These are phyloP conservation scores for Blastobasis lacticolella DNA, from an alignment of 2,888 invertebrate species.

Conservation along the genomic window DNA sequence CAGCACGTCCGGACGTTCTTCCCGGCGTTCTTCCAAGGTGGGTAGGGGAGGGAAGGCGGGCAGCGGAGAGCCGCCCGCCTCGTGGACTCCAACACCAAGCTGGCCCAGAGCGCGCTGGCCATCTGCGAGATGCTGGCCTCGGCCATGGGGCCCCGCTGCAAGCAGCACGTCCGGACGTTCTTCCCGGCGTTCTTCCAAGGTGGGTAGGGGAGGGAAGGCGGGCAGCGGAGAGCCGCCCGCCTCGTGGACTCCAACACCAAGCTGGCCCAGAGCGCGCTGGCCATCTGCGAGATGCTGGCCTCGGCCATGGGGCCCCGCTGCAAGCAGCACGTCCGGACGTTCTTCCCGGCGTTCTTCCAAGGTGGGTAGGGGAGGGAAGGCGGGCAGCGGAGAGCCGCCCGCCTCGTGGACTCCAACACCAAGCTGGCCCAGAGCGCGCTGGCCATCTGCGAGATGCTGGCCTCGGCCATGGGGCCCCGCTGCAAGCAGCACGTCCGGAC, in stretches of 20 bases:
- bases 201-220: too few relatives aligned
- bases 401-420: constrained; percentile 92
- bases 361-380: too few relatives aligned
- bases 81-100: constrained; percentile 92
- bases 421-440: constrained; percentile 90
- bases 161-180: constrained; percentile 84
- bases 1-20: constrained; percentile 86
- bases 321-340: constrained; percentile 83
- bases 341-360: constrained; percentile 92
- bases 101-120: constrained; percentile 87
- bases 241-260: constrained; percentile 94
- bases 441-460: constrained; percentile 87
- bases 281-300: constrained; percentile 87
- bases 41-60: too few relatives aligned
- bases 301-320: constrained; percentile 88
- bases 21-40: constrained; percentile 91
- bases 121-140: constrained; percentile 88
- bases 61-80: constrained; percentile 86
- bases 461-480: constrained; percentile 86
- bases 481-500: constrained; percentile 85
- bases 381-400: too few relatives aligned
- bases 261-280: constrained; percentile 87
- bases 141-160: constrained; percentile 88
- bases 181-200: constrained; percentile 92
- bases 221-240: constrained; percentile 85